A percentile compares a stretch with the other conserved stretches of the same genome.
Evolutionary conservation across 2,113 vertebrate genomes (phyloP).

Genomic region (Speoplatyrhinus poulsoni): DNA sequence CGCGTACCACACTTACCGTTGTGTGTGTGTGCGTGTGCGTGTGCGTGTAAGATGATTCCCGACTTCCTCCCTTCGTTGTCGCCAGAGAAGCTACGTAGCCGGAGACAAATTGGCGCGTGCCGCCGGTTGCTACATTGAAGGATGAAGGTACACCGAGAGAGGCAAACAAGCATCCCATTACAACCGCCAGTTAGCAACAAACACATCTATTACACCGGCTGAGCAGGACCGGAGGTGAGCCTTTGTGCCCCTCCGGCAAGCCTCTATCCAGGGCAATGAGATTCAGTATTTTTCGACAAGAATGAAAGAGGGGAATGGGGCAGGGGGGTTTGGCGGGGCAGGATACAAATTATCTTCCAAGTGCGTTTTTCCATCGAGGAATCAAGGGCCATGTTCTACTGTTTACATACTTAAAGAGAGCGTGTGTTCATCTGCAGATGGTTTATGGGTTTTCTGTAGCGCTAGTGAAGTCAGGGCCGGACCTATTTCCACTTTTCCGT

Average conservation of each 20-base stretch:
- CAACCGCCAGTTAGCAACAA: conserved; percentile 76
- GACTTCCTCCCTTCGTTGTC: conserved; percentile 45
- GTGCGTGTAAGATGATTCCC: conserved; percentile 20
- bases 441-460: conserved; percentile 49
- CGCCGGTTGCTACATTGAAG: conserved; percentile 71
- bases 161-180: conserved; percentile 78
- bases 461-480: conserved; percentile 29
- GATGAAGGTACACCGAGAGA: conserved; percentile 72
- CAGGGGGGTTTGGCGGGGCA: neutral
- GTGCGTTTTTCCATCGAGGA: conserved; percentile 29
- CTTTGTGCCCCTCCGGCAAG: conserved; percentile 53
- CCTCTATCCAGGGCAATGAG: conserved; percentile 67
- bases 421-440: conserved; percentile 53
- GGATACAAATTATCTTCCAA: conserved; percentile 48
- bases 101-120: conserved; percentile 64
- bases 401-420: conserved; percentile 52
- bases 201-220: conserved; percentile 73
- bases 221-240: conserved; percentile 66
- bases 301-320: conserved; percentile 12
- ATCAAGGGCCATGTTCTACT: conserved; percentile 40
- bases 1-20: conserved; percentile 26
- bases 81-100: conserved; percentile 39
- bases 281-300: conserved; percentile 61
- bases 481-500: conserved; percentile 52
- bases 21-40: neutral